Base-by-base conservation (phyloP, 2,888 invertebrate genomes). In the Morpho helenor region DNA sequence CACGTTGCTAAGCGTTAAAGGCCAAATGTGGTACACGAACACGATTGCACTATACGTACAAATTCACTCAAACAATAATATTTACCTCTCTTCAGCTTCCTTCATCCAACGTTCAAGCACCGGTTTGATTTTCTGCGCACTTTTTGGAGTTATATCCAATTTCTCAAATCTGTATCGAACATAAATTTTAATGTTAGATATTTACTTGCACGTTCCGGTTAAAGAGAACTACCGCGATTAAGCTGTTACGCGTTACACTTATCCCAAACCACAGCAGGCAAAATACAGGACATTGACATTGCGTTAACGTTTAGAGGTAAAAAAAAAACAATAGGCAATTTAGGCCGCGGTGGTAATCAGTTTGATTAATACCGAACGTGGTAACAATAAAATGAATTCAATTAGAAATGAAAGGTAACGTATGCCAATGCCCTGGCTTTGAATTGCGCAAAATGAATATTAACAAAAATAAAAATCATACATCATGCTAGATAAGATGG, bases 91-190 rank as follows among this genome's bases (percentile, higher is more conserved):
- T 92, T 99, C 98, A 56, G 98, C 98, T 91, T 99, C 98, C 88
- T 96, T 96, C 98, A 99, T 98, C 99, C 99, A 99, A 89, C 96
- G 94, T 91, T 99, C 99, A 82, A 99, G 93, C 74, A 99, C 99
- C 71, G 99, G 99, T 91, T 98, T 98, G 84, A 99, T 99, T 94
- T 99, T 99, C 93, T 98, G 98, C 78, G 99, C 99, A 93, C 98
- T 98, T 93, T 99, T 98, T 82, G 99, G 99, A 79, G 99, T 99
- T 79, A 99, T 99, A 92, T 99, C 99, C 92, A 99, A 93, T 93
- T 99, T 99, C 93, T 99, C 99, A 94, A 99, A 99, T 96, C 98
- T 98, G 91, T 82, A 92, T 91, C 84, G 85, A 91, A 92, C 86
- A 91, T 84, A 81, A 89, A 88, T 87, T 69, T 76, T 81, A 78